Percentiles rank a stretch among this genome's conserved stretches.
Conservation (phyloP, 64 coral and sea anemone species). For the Platygyra sinensis region DNA sequence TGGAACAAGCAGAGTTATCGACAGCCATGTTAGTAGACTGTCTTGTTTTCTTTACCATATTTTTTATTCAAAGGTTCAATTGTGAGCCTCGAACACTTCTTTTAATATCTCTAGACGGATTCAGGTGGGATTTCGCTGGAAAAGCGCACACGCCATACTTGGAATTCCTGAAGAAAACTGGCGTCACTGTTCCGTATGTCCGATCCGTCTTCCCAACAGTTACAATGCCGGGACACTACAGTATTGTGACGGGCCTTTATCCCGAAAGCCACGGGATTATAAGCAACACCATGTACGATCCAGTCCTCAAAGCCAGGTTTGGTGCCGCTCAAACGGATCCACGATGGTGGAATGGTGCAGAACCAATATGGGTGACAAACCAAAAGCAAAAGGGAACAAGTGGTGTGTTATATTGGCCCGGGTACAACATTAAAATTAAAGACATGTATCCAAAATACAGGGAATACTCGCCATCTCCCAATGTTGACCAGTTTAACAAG, state of each 20-base stretch:
- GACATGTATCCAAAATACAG: slow-evolving; percentile 51
- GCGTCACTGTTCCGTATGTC: slow-evolving; percentile 67
- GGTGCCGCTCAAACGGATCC: slow-evolving; percentile 66
- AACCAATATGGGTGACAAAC: no score
- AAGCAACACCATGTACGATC: slow-evolving; percentile 89
- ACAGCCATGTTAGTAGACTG: background rate
- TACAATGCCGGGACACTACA: slow-evolving; percentile 85
- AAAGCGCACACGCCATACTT: slow-evolving; percentile 72
- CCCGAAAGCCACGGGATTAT: no score
- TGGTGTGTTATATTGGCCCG: slow-evolving; percentile 83
- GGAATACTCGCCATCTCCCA: slow-evolving; percentile 46
- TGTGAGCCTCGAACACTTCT: slow-evolving; percentile 19
- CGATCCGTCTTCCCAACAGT: slow-evolving; percentile 75
- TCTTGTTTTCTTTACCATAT: background rate
- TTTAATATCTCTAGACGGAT: slow-evolving; percentile 91
- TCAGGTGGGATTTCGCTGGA: slow-evolving; percentile 87
- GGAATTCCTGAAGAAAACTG: slow-evolving; percentile 69
- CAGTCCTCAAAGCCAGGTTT: slow-evolving; percentile 62
- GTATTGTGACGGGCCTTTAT: no score
- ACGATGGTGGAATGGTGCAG: slow-evolving; percentile 78
- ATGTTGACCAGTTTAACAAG: slow-evolving; percentile 60
- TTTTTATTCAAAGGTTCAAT: background rate
- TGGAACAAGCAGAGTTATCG: no score
- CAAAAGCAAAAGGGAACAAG: no score
- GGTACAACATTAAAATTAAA: slow-evolving; percentile 73